Base-by-base conservation (phyloP, 2,797 vertebrate species). In the Lycodopsis pacificus region DNA sequence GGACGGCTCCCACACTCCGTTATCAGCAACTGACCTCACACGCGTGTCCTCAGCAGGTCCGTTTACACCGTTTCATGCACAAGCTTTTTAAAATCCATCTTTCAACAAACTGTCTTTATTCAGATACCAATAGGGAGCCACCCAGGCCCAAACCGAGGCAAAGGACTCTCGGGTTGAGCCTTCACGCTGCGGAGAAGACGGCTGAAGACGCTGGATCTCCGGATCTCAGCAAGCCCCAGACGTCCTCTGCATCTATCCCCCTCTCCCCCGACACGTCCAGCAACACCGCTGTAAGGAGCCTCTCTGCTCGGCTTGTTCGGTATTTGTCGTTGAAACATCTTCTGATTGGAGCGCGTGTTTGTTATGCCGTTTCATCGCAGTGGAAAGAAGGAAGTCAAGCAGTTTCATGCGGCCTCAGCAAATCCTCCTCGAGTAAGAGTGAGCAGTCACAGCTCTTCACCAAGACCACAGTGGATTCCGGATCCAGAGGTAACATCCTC, bases 141-240 rank as follows among this genome's bases (percentile, higher is more conserved):
- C 95, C 95, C 2, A 93, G 68, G 80, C 94, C 94, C 22, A 97
- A 95, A 89, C 96, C 96, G 46, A 95, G 91, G 32, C 94, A 95
- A 62, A 94, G 96, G 87, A 92, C 73, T 46, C 32, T 93, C 27
- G 86, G 90, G 34, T 80, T 86, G 76, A 93, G 72, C 75, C 85
- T 58, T 38, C 87, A 48, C 2, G 64, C 61, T 5, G 20, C 38
- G 12, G 93, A 94, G 53, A 93, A 93, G 57, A 84, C 32, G 5
- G 58, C 62, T 20, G 88, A 81, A 71, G 89, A 90, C 65, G 46
- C 67, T 34, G 87, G 82, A 71, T 88, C 88, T 72, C 59, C 76
- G 73, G 84, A 89, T 69, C 7, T 73, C 10, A 89, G 83, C 73
- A 86, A 90, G 57, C 82, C 88, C 6, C 82, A 86, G 36, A 88